These are phyloP conservation scores for Corythaixoides concolor DNA, from an alignment of 2,113 vertebrate species.

Conservation along the genomic window DNA sequence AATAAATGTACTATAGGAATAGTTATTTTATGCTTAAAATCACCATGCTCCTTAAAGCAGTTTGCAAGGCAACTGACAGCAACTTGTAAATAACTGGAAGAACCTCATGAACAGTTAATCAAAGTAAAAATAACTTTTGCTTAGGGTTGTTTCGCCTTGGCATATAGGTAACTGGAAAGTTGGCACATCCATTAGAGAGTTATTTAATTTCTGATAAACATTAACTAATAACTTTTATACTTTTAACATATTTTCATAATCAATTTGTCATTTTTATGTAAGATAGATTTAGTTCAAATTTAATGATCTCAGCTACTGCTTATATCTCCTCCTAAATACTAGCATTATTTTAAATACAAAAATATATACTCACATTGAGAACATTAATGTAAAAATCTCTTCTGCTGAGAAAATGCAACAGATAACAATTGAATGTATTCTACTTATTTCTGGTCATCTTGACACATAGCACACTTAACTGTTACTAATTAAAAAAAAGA, in stretches of 20 bases:
- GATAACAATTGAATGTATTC: not conserved
- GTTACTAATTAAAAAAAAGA: not conserved
- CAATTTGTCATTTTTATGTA: not conserved
- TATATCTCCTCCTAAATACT: not conserved
- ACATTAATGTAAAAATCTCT: not conserved
- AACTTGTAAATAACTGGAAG: not conserved
- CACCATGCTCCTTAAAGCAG: conserved; percentile 12
- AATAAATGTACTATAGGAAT: not conserved
- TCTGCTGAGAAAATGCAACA: conserved; percentile 18
- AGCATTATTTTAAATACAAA: conserved; percentile 1
- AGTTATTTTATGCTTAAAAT: conserved; percentile 17
- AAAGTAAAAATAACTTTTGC: not conserved
- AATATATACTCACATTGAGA: not conserved
- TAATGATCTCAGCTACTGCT: not conserved
- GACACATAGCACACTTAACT: not conserved
- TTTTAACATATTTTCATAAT: not conserved
- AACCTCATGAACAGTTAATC: not conserved
- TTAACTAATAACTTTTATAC: not conserved
- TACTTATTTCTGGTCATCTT: conserved; percentile 6
- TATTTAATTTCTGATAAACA: not conserved
- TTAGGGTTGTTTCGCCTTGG: not conserved
- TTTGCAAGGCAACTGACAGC: not conserved
- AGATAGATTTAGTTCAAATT: not conserved
- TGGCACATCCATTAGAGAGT: not conserved
- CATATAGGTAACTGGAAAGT: not conserved